phyloP scores from a whole-genome alignment of 2,888 invertebrate genomes.

The Caenorhabditis wallacei region DNA sequence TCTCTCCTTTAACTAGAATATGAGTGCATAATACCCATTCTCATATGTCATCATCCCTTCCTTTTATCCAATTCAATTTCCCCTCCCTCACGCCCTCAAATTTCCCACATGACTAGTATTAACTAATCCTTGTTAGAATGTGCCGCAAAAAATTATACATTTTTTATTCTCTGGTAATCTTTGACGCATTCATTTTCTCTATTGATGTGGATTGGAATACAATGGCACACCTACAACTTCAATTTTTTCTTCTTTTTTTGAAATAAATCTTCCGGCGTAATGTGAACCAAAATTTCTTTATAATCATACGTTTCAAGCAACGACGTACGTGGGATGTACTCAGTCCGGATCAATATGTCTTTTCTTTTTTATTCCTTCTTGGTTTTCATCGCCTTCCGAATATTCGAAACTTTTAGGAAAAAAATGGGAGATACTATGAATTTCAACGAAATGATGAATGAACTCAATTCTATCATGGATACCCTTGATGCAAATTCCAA shows the following conservation, averaged over 20 bases:
- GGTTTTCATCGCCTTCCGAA: not conserved
- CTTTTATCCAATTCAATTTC: no score
- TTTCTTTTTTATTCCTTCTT: not conserved
- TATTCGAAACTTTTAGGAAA: not conserved
- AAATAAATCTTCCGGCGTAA: no score
- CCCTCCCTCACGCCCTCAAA: no score
- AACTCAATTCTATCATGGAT: not conserved
- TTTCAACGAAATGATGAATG: not conserved
- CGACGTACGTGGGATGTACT: no score
- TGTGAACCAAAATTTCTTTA: not conserved
- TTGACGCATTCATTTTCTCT: not conserved
- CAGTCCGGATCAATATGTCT: no score
- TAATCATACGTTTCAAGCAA: no score
- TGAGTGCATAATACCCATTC: no score
- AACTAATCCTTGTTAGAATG: not conserved
- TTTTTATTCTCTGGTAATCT: not conserved
- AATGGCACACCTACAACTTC: not conserved
- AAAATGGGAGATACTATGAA: not conserved
- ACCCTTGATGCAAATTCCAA: not conserved
- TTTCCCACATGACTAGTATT: not conserved
- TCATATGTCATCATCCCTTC: no score
- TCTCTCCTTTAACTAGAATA: no score
- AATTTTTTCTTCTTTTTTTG: not conserved
- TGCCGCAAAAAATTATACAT: not conserved
- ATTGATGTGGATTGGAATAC: not conserved